A percentile compares a stretch with the other conserved stretches of the same genome.
Conservation (phyloP, 1,140 invertebrate genomes). For the Chrysomallon squamiferum region DNA sequence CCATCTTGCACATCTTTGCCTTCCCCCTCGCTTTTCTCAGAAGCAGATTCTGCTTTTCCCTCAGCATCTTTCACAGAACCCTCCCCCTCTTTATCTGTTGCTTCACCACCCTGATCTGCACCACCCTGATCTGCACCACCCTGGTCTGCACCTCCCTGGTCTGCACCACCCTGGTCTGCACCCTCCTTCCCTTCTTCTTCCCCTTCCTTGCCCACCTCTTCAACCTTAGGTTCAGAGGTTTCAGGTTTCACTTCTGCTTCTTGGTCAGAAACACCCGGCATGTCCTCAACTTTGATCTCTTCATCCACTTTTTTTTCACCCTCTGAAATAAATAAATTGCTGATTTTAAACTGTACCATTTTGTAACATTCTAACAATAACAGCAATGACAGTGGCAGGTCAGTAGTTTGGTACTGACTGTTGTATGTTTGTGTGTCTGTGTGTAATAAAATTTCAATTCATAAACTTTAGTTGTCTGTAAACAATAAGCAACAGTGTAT, state of each 20-base stretch:
- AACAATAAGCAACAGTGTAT: no score
- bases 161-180: conserved; percentile 7
- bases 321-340: not conserved
- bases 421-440: no score
- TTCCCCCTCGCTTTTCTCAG: not conserved
- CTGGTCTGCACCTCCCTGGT: conserved; percentile 9
- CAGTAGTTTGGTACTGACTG: no score
- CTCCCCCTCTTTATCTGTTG: conserved; percentile 6
- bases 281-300: no score
- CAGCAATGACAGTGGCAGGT: no score
- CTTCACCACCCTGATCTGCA: conserved; percentile 1
- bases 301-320: no score
- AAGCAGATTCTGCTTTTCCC: not conserved
- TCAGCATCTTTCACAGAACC: conserved; percentile 2
- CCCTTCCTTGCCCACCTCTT: conserved; percentile 1
- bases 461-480: no score
- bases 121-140: conserved; percentile 7
- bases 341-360: no score
- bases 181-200: not conserved
- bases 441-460: no score
- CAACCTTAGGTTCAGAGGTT: conserved; percentile 4
- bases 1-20: conserved; percentile 3
- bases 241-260: conserved; percentile 20
- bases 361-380: no score
- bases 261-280: conserved; percentile 4